Evolutionary conservation across 2,797 vertebrate species (phyloP).

Genomic region (Sebastes oblongus): DNA sequence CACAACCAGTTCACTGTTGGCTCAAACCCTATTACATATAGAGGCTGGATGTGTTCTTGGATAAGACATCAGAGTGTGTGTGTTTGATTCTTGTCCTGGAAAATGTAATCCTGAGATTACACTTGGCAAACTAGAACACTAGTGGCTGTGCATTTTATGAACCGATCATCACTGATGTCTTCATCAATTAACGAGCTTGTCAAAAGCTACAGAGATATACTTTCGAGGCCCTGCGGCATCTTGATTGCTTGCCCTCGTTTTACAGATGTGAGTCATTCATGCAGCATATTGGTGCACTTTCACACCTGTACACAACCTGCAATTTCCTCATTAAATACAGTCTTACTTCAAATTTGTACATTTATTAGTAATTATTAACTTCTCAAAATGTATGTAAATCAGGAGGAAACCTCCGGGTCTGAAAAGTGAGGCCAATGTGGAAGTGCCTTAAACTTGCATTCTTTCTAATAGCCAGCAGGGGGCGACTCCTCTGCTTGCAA

Average conservation of each 20-base stretch:
- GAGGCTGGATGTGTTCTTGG: slow-evolving; percentile 6
- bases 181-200: neutral
- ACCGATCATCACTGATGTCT: neutral
- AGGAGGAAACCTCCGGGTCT: too few relatives aligned
- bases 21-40: slow-evolving; percentile 11
- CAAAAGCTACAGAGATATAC: neutral
- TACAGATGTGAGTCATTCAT: neutral
- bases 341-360: neutral
- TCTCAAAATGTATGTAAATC: neutral
- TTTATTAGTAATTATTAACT: neutral
- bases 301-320: neutral
- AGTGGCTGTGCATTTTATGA: neutral
- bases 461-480: too few relatives aligned
- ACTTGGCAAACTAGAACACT: neutral
- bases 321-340: neutral
- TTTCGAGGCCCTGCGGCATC: neutral
- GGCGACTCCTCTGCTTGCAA: too few relatives aligned
- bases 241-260: neutral
- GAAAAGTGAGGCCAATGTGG: too few relatives aligned
- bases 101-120: slow-evolving; percentile 10
- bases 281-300: neutral
- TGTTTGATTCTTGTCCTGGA: slow-evolving; percentile 14
- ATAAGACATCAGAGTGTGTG: slow-evolving; percentile 22
- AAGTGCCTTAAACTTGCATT: too few relatives aligned
- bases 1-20: neutral